Base-by-base conservation (phyloP, 2,797 vertebrate genomes). In the Melanogrammus aeglefinus region DNA sequence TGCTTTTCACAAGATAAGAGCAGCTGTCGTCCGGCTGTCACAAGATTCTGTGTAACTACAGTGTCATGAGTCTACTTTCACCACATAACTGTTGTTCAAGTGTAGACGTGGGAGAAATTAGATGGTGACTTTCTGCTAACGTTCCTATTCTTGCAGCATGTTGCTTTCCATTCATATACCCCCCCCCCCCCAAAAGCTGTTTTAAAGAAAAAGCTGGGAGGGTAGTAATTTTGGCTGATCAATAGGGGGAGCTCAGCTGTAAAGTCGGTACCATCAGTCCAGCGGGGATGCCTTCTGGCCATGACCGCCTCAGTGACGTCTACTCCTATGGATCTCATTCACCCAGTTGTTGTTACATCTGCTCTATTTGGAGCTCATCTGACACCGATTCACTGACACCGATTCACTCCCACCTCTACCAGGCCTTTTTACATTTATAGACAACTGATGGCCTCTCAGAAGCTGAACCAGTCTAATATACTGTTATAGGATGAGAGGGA, bases 1-100 rank as follows among this genome's bases (percentile, higher is more conserved):
- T 38, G 76, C 69, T 13, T 82, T 83, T 84, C 57, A 79, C 80
- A 80, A 47, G 77, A 39, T 80, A 76, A 79, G 41, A 6, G 38
- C 76, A 38, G 29, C 14, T 78, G 35, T 27, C 75, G 16, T 14
- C 2, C 44, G 63, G 75, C 27, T 39, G 74, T 83, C 77, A 83
- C 74, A 81, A 36, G 73, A 70, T 71, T 29, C 21, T 78, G 44
- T 83, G 72, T 81, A 44, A 33, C 63, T 44, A 79, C 36, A 0
- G 24, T 44, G 1, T 66, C 9, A 41, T 80, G 35, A 83, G 57
- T 36, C 31, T 9, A 8, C 24, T 66, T 29, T 27, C 63, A 7
- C 38, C 16, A 27, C 24, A 74, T n/a, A 74, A 27, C 41, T 74
- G 18, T 18, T 16, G 21, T 36, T 38, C 12, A 10, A 24, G 41